Percentiles rank a stretch among this genome's conserved stretches.
Conservation (phyloP, 1,140 invertebrate genomes). For the Lerema accius region DNA sequence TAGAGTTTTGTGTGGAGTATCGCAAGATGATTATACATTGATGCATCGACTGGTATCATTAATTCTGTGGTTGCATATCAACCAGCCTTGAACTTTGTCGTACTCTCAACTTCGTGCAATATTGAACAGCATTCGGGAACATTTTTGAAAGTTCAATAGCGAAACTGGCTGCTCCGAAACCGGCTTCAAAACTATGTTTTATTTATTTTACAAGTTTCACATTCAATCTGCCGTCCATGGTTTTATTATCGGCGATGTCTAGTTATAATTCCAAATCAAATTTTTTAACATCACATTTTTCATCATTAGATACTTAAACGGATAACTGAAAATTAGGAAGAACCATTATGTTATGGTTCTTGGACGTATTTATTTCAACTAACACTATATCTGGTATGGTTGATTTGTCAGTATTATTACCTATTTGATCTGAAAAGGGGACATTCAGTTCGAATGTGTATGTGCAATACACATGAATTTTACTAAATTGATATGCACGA, state of each 20-base stretch:
- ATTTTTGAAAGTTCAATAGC: slow-evolving; percentile 30
- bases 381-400: too few species aligned
- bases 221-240: not conserved
- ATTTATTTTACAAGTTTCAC: slow-evolving; percentile 14
- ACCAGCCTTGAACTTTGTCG: slow-evolving; percentile 27
- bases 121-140: slow-evolving; percentile 28
- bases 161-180: slow-evolving; percentile 16
- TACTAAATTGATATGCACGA: not conserved
- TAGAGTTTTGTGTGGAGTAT: not conserved
- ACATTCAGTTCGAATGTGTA: not conserved
- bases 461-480: too few species aligned
- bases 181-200: slow-evolving; percentile 24
- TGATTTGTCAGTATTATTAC: too few species aligned
- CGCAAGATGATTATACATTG: not conserved
- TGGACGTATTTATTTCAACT: too few species aligned
- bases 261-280: too few species aligned
- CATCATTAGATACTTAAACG: too few species aligned
- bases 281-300: too few species aligned
- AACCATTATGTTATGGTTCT: too few species aligned
- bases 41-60: slow-evolving; percentile 2
- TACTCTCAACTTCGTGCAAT: slow-evolving; percentile 17
- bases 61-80: slow-evolving; percentile 17
- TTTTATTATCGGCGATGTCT: too few species aligned
- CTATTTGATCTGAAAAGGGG: too few species aligned
- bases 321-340: too few species aligned